Percentiles rank a stretch among this genome's conserved stretches.
These are phyloP conservation scores for Corydoras sp. DNA, from an alignment of 2,113 vertebrate genomes.

Conservation along the genomic window DNA sequence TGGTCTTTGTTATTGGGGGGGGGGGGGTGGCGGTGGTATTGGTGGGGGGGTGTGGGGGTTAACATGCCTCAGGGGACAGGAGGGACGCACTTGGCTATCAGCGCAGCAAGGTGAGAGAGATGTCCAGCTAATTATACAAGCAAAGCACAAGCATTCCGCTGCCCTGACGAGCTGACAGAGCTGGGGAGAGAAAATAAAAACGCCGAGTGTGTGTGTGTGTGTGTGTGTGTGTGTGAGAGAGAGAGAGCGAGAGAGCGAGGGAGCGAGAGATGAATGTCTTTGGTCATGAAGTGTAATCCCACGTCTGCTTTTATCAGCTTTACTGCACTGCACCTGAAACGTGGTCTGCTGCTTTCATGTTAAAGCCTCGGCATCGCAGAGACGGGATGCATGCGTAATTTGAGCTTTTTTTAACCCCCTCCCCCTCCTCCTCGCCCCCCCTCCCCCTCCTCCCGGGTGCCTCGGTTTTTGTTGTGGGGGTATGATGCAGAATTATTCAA, in stretches of 20 bases:
- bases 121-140: slow-evolving; percentile 55
- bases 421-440: slow-evolving; percentile 7
- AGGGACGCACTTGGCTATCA: slow-evolving; percentile 42
- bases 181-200: slow-evolving; percentile 35
- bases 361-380: slow-evolving; percentile 46
- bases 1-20: too few species aligned
- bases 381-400: slow-evolving; percentile 44
- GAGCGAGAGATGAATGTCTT: slow-evolving; percentile 47
- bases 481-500: slow-evolving; percentile 66
- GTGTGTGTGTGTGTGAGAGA: too few species aligned
- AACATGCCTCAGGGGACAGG: slow-evolving; percentile 45
- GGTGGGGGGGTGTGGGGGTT: slow-evolving; percentile 10
- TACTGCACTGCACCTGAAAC: slow-evolving; percentile 45
- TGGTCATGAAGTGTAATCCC: slow-evolving; percentile 53
- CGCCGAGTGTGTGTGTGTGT: slow-evolving; percentile 22
- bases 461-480: slow-evolving; percentile 52
- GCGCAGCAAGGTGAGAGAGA: slow-evolving; percentile 50
- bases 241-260: too few species aligned
- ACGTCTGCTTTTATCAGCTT: slow-evolving; percentile 48
- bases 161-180: slow-evolving; percentile 46
- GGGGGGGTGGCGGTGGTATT: too few species aligned
- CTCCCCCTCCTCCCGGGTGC: slow-evolving; percentile 34
- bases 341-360: slow-evolving; percentile 43
- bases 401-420: slow-evolving; percentile 19
- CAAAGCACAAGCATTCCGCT: slow-evolving; percentile 46